Percentiles rank a stretch among this genome's conserved stretches.
Evolutionary conservation across 2,113 vertebrate genomes (phyloP).

Genomic region (Ibidorhyncha struthersii): DNA sequence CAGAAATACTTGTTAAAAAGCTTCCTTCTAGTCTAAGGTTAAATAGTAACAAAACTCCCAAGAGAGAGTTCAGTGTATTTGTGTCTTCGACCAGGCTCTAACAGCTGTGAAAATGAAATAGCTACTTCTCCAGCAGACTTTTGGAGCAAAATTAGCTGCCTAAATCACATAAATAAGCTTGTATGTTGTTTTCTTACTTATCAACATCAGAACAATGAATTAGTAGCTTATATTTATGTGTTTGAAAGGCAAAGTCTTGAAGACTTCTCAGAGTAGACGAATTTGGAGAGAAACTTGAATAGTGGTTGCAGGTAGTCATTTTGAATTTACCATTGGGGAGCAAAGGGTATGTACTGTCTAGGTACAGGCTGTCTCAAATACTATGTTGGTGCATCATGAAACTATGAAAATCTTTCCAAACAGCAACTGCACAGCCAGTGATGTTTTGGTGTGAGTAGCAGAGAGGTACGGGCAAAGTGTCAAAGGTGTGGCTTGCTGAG

Average conservation of each 20-base stretch:
- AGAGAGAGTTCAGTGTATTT: not conserved
- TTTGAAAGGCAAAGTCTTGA: not conserved
- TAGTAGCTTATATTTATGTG: not conserved
- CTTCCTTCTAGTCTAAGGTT: not conserved
- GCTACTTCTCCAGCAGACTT: not conserved
- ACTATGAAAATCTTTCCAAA: not conserved
- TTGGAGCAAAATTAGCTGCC: not conserved
- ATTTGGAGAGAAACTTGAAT: not conserved
- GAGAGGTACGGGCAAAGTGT: not conserved
- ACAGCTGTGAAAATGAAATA: conserved; percentile 1
- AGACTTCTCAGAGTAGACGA: not conserved
- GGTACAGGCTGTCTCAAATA: not conserved
- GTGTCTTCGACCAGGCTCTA: not conserved
- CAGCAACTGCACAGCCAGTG: not conserved
- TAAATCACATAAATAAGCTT: not conserved
- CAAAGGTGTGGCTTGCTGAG: conserved; percentile 31
- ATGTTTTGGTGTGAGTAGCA: not conserved
- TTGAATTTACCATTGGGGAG: not conserved
- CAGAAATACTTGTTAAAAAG: not conserved
- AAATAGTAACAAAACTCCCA: not conserved
- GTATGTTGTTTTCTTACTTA: not conserved
- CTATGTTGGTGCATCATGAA: not conserved
- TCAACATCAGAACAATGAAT: conserved; percentile 16
- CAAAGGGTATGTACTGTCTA: not conserved
- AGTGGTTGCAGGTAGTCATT: not conserved